Conservation (phyloP, 2,888 invertebrate genomes). For the Ditula angustiorana region DNA sequence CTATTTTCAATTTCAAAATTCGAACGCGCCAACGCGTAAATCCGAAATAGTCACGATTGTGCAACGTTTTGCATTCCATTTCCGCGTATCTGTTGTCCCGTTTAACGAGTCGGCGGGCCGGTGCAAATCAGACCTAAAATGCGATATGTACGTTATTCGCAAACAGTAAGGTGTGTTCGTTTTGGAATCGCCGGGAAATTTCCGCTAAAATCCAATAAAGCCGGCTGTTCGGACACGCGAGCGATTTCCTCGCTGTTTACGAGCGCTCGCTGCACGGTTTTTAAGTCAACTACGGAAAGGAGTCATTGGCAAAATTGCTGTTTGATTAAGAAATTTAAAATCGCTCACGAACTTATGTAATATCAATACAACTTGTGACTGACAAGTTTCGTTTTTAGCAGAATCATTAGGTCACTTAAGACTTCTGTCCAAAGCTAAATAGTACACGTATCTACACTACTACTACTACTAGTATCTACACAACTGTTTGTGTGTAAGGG, state of each 20-base stretch:
- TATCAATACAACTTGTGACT: too few species aligned
- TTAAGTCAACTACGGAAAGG: slow-evolving; percentile 6
- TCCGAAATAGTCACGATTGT: slow-evolving; percentile 46
- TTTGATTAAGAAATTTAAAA: background rate
- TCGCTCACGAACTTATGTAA: background rate
- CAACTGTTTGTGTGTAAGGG: too few species aligned
- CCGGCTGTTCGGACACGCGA: slow-evolving; percentile 54
- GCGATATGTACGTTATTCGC: slow-evolving; percentile 75
- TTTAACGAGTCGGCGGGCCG: slow-evolving; percentile 51
- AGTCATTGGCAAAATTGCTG: slow-evolving; percentile 4
- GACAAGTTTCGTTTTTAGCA: too few species aligned
- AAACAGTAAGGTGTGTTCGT: slow-evolving; percentile 66
- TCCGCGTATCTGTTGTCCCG: slow-evolving; percentile 60
- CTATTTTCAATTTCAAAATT: slow-evolving; percentile 38
- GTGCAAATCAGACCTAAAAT: slow-evolving; percentile 77
- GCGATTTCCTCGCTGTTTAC: slow-evolving; percentile 48
- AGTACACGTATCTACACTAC: too few species aligned
- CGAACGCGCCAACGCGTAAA: slow-evolving; percentile 33
- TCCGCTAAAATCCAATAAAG: slow-evolving; percentile 82
- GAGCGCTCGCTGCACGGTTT: slow-evolving; percentile 21
- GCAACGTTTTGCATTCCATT: slow-evolving; percentile 65
- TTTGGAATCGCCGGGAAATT: slow-evolving; percentile 68
- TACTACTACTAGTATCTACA: too few species aligned
- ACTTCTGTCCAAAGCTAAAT: too few species aligned
- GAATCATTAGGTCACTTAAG: too few species aligned